A percentile compares a stretch with the other conserved stretches of the same genome.
phyloP scores from a whole-genome alignment of 2,888 invertebrate species.

The Melitaea athalia region DNA sequence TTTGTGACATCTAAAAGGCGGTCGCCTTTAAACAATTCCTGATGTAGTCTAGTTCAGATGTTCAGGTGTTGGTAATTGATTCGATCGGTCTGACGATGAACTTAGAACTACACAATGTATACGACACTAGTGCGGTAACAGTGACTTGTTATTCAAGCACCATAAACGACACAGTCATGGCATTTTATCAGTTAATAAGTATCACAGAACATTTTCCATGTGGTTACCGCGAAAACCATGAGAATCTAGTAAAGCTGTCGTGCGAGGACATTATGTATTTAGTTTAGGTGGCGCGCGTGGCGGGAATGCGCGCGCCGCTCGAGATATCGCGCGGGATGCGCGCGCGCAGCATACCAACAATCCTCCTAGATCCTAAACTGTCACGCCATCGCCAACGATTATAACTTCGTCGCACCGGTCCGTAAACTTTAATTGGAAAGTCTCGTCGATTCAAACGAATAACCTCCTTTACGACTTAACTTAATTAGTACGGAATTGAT shows the following conservation, averaged over 20 bases:
- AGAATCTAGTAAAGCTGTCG: conserved; percentile 40
- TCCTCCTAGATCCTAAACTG: conserved; percentile 36
- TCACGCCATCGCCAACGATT: conserved; percentile 30
- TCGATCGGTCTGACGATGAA: background rate
- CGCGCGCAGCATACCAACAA: conserved; percentile 40
- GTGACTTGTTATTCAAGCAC: conserved; percentile 18
- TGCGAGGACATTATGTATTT: conserved; percentile 71
- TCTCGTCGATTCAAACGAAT: background rate
- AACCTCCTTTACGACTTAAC: background rate
- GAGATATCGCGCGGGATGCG: conserved; percentile 55
- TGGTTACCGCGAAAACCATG: conserved; percentile 39
- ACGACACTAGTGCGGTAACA: background rate
- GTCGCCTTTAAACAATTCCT: conserved; percentile 1
- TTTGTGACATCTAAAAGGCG: conserved; percentile 12
- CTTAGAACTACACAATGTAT: background rate
- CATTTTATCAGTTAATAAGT: conserved; percentile 31
- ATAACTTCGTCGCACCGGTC: conserved; percentile 19
- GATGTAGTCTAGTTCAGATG: background rate
- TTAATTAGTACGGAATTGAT: background rate
- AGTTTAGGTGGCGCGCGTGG: conserved; percentile 51
- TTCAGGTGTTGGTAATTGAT: background rate
- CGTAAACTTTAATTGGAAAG: conserved; percentile 20
- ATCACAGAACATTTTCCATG: conserved; percentile 34
- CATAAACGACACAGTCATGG: conserved; percentile 13
- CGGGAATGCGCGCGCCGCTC: conserved; percentile 58